Evolutionary conservation across 2,888 invertebrate species (phyloP), one percentile per base, ranked within the genome.

Genomic region (Latrodectus hesperus): DNA sequence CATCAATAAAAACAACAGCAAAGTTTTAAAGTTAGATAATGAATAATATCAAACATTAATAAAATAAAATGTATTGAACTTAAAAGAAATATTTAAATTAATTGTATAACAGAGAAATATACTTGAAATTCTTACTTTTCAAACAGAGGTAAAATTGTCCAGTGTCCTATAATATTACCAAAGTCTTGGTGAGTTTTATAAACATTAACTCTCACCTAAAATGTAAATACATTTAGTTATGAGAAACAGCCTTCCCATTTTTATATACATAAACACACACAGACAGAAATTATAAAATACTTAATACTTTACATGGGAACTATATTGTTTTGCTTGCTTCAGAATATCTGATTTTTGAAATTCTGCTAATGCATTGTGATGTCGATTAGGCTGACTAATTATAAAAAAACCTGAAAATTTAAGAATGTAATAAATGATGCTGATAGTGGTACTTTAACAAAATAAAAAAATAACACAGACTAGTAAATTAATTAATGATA

Each of bases 101-200:
- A 38, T 38, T 38, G 38, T 38, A 6, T 38, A 38, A 38, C 38
- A 38, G 38, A 38, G 38, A 38, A 38, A 38, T 38, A 6, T 38
- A 4, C 2, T 6, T 38, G 38, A 38, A 10, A 5, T 55, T 1
- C 64, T 77, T 73, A 84, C 84, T 79, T 84, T 68, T 79, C 67
- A 67, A 84, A 49, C 10, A 84, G 14, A 22, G 84, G 78, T 12
- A 73, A 68, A 22, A 84, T 49, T 26, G 78, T 84, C 84, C 84
- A 84, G 22, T 78, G 73, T 14, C 84, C 84, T 38, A 68, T 5
- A n/a, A 14, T 22, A 60, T 55, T 17, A 11, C 55, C 17, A 67
- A 82, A 74, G 17, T 74, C 74, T 49, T 64, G 52, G 64, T 73
- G 53, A 16, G 64, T 79, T 67, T 74, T 67, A 67, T 16, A 73